Base-by-base conservation (phyloP, 1,140 invertebrate species). In the Ceratosolen solmsi region DNA sequence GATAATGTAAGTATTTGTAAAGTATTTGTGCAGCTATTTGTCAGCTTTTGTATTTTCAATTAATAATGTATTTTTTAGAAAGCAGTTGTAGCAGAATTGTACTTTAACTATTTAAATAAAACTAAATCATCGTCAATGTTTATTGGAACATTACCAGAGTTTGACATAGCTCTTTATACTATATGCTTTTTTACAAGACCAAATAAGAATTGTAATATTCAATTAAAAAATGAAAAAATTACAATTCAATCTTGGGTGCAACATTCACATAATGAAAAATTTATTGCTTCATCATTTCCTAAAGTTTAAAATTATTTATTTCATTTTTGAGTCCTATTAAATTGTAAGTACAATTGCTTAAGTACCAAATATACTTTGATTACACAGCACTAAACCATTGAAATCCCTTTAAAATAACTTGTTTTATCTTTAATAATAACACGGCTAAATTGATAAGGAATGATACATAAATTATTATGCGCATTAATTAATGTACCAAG, bases 81-180 rank as follows among this genome's bases (percentile, higher is more conserved):
- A 83, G 63, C 73, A 49, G 60, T 60, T 9, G 51, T 91, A 27
- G 56, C 92, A 17, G 89, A 91, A 80, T 80, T 91, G 22, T 89
- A 89, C 56, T 92, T 93, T 84, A 86, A 87, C 22, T 87, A 85
- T 58, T 15, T 60, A 54, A 82, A 82, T 9, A 83, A 75, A 63
- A 72, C 49, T 27, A 87, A 89, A 70, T 87, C 88, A 46, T 91
- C 92, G 5, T 89, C 90, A 4, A 92, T 94, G 85, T 93, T 94
- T 76, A 90, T 94, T 63, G 94, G 94, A 25, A 94, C 93, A 15
- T 92, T 92, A 86, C 94, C 94, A 11, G 94, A 94, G 87, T 93
- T 94, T 86, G 94, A 94, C 85, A 91, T 95, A 83, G 93, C 93
- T 65, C 85, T 94, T 0, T 94, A 94, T 87, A 94, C 94, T 1